Evolutionary conservation across 2,888 invertebrate species (phyloP).

Genomic region (Dioctria rufipes): DNA sequence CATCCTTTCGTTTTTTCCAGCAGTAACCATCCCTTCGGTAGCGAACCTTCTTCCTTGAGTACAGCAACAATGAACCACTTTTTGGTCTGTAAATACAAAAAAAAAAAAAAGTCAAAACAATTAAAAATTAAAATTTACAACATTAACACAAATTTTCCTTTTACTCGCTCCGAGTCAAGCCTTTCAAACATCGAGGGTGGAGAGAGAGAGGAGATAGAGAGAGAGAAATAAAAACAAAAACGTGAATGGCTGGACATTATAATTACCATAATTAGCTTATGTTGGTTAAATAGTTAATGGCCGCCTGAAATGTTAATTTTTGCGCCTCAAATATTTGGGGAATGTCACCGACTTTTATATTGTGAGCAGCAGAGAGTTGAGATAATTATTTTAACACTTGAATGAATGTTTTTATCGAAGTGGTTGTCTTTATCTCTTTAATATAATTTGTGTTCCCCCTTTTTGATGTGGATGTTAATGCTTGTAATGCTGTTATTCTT

Average conservation of each 20-base stretch:
- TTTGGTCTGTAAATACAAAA: slow-evolving; percentile 82
- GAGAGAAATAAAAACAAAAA: not conserved
- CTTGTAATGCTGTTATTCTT: too few species aligned
- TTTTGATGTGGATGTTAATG: too few species aligned
- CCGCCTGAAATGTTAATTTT: slow-evolving; percentile 55
- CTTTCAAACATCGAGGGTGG: not conserved
- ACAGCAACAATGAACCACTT: slow-evolving; percentile 96
- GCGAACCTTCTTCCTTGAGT: slow-evolving; percentile 95
- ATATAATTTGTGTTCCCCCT: too few species aligned
- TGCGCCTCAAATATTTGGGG: slow-evolving; percentile 46
- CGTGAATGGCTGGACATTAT: slow-evolving; percentile 53
- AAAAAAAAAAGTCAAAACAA: slow-evolving; percentile 33
- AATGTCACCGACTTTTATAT: slow-evolving; percentile 13
- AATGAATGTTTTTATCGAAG: slow-evolving; percentile 3
- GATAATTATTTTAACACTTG: slow-evolving; percentile 2
- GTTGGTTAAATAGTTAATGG: slow-evolving; percentile 59
- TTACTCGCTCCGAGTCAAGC: not conserved
- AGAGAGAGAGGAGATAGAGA: not conserved
- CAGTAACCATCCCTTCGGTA: slow-evolving; percentile 98
- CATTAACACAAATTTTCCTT: slow-evolving; percentile 20
- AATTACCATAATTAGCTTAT: slow-evolving; percentile 60
- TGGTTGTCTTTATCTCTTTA: not conserved
- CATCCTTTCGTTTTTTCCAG: slow-evolving; percentile 99
- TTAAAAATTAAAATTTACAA: slow-evolving; percentile 49
- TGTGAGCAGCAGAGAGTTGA: not conserved